Conservation (phyloP, 1,140 invertebrate genomes). For the Idris sp. region DNA sequence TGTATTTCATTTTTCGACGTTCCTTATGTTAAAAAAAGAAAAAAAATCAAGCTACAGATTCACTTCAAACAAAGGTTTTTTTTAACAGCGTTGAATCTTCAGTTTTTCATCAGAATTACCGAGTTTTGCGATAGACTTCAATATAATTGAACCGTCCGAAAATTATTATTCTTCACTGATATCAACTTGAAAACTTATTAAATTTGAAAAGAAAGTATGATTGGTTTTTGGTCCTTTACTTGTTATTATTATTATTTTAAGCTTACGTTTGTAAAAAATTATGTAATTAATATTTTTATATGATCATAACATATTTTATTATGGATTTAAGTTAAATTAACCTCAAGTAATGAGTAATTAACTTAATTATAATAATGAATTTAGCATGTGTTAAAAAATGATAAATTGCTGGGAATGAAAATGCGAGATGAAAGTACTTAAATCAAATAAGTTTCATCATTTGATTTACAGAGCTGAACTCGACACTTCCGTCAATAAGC, state of each 20-base stretch:
- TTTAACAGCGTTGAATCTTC: conserved; percentile 15
- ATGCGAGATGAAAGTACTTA: no score
- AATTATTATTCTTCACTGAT: conserved; percentile 36
- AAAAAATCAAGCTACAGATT: conserved; percentile 19
- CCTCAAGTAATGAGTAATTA: no score
- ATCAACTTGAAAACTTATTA: conserved; percentile 33
- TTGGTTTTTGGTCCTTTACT: conserved; percentile 14
- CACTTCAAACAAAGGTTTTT: conserved; percentile 14
- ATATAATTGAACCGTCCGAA: conserved; percentile 26
- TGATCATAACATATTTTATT: no score
- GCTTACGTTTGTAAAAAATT: no score
- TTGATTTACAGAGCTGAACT: conserved; percentile 83
- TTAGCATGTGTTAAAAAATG: no score
- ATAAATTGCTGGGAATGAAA: no score
- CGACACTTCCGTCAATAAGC: conserved; percentile 80
- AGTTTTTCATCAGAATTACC: conserved; percentile 15
- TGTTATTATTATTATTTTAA: conserved; percentile 1
- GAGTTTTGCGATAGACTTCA: conserved; percentile 12
- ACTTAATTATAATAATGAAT: no score
- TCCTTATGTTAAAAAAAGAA: no score
- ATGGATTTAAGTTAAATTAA: no score
- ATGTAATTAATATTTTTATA: no score
- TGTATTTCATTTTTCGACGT: conserved; percentile 7
- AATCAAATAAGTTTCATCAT: no score
- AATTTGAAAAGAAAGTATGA: conserved; percentile 31